These are phyloP conservation scores for Pyxicephalus adspersus DNA, from an alignment of 2,113 vertebrate species.

Conservation along the genomic window DNA sequence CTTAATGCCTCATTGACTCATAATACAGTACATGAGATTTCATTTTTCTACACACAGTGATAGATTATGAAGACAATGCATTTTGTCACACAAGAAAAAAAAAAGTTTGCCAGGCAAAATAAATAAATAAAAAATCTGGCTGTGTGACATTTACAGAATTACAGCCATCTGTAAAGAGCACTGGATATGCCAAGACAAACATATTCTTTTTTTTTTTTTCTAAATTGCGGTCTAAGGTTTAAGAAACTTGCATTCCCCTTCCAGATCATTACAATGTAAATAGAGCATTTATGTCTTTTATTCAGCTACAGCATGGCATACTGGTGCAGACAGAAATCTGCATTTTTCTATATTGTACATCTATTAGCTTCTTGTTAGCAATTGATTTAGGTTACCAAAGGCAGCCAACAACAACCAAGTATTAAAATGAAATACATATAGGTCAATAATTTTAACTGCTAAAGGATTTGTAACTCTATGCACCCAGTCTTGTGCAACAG, in stretches of 20 bases:
- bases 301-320: not conserved
- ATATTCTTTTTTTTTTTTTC: slow-evolving; percentile 60
- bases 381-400: too few relatives aligned
- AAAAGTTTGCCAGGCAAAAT: slow-evolving; percentile 79
- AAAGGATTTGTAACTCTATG: too few relatives aligned
- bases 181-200: slow-evolving; percentile 76
- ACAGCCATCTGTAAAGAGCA: slow-evolving; percentile 79
- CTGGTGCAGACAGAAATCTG: too few relatives aligned
- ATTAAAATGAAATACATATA: too few relatives aligned
- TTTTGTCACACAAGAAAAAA: slow-evolving; percentile 68
- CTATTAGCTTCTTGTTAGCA: too few relatives aligned
- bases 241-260: not conserved
- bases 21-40: slow-evolving; percentile 82
- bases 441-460: too few relatives aligned
- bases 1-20: slow-evolving; percentile 83
- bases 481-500: too few relatives aligned
- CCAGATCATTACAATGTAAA: not conserved
- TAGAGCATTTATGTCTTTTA: not conserved
- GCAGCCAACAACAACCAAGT: too few relatives aligned
- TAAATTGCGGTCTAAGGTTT: not conserved
- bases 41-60: slow-evolving; percentile 76
- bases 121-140: slow-evolving; percentile 67
- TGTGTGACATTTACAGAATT: slow-evolving; percentile 82
- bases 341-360: too few relatives aligned
- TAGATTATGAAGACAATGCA: slow-evolving; percentile 78